Evolutionary conservation across 30 jellyfish, hydroid and myxozoan species (phyloP), one percentile per base, ranked within the genome.

Genomic region (Sanderia malayensis): DNA sequence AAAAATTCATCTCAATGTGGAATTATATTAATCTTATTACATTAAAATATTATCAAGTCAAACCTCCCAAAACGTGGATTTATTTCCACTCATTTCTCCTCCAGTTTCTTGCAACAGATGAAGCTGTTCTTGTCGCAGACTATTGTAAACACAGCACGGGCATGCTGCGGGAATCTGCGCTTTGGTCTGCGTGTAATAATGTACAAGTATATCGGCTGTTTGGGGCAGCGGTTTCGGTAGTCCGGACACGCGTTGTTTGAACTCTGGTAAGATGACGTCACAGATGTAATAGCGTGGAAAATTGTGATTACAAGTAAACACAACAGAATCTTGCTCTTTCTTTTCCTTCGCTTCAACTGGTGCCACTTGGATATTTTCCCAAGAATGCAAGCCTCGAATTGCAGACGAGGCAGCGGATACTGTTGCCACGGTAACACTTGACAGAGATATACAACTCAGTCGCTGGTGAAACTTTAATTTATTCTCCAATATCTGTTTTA

Each of bases 341-440:
- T 6, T 17, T 11, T 27, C 46, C 58, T 29, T 17, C 10, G 67
- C 18, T 8, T 44, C 80, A 9, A 4, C 28, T 17, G 24, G 31
- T 20, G 34, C 53, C n/a, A n/a, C n/a, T n/a, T n/a, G n/a, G n/a
- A n/a, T n/a, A n/a, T n/a, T n/a, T 23, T 58, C 70, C 86, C 94
- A 60, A 15, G 83, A 55, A 2, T 81, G 49, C 58, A 23, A 31
- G 37, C 81, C 84, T 73, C 86, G 81, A 22, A 65, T 55, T 25
- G 88, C 94, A 7, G 93, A 71, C 22, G 98, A 79, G 79, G 98
- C 96, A 0, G 96, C 98, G 0, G 98, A 94, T 2, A 92, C 87
- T 2, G 96, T 92, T n/a, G 98, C 89, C 3, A 96, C 95, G n/a
- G 89, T 88, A 41, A 96, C 98, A 65, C 93, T 85, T 31, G 98